Evolutionary conservation across 2,888 invertebrate species (phyloP), one percentile per base, ranked within the genome.

Genomic region (Hyppa rectilinea): DNA sequence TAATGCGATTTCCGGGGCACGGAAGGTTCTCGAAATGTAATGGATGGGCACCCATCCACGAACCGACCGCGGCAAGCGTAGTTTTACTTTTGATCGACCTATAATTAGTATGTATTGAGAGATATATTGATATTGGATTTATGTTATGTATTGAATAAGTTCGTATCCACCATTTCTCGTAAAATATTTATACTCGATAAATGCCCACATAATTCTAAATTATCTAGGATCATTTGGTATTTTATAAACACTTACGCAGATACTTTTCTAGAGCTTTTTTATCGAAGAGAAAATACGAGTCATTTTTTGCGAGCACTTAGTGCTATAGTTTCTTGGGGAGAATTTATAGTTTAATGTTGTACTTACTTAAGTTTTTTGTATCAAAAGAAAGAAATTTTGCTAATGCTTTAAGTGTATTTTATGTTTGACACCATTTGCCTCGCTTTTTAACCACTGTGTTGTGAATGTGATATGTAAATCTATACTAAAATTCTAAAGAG

Each of bases 281-380:
- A 64, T 63, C 55, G n/a, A 45, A 47, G 38, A 53, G n/a, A 64
- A 60, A 64, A 53, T 53, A 47, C 17, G 0, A 50, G 38, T 70
- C 5, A 0, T 56, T 58, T 61, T 70, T 70, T 59, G 20, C 38
- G n/a, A 60, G 63, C 71, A 76, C 70, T 75, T 64, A 62, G 47
- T 40, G 52, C 40, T 62, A 64, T 64, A 31, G 40, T 76, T 71
- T 64, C 71, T 71, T 60, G 29, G 26, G 45, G 6, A 43, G 31
- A 59, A 31, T 59, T 77, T 53, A 64, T 36, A 55, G 43, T 60
- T 73, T 70, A 45, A 60, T 62, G 17, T 53, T 59, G n/a, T 40
- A 45, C 31, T 56, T 58, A 47, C 36, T n/a, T 29, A 49, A 66
- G 53, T 56, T 68, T 45, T 49, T 70, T 45, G 3, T n/a, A 7